Evolutionary conservation across 2,113 vertebrate species (phyloP), one percentile per base, ranked within the genome.

Genomic region (Catagonus wagneri): DNA sequence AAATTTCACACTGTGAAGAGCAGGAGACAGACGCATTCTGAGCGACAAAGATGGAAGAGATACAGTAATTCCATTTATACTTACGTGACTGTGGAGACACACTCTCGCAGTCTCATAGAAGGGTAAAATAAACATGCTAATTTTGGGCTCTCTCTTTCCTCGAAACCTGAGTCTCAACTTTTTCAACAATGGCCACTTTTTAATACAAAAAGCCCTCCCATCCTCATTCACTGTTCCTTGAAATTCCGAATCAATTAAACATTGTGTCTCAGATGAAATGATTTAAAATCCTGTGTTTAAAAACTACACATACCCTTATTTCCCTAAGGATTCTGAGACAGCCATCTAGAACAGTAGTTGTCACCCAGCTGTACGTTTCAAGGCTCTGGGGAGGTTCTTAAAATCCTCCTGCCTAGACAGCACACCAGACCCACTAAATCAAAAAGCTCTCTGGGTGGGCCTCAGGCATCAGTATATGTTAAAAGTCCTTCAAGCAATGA

Each of bases 1-100:
- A 83, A 97, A 96, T 95, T 1, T 68, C 4, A 95, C 8, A 63
- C 17, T 50, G 63, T 36, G 78, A 86, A 86, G 63, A 83, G 50
- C n/a, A 83, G 23, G 71, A 96, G 72, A 66, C 71, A 83, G 19
- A 34, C 3, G 2, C 27, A 52, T 52, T 79, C 50, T 52, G 65
- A 85, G 22, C 52, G 29, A 56, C 1, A 17, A 54, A n/a, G 61
- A 76, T n/a, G n/a, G 80, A 80, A 94, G 56, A 34, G 12, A n/a
- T 20, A 63, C 23, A 1, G 36, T n/a, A 32, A 65, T 50, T 65
- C 14, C 63, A 50, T 36, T 34, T 25, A 20, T 11, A 54, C 13
- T 19, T 32, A 44, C 1, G 1, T 36, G 15, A 66, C 3, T 29
- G 4, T 36, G 32, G 68, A 66, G 8, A 0, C 52, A 60, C 3